Percentiles rank a stretch among this genome's conserved stretches.
Conservation (phyloP, 1,140 invertebrate genomes). For the Plectrocnemia conspersa region DNA sequence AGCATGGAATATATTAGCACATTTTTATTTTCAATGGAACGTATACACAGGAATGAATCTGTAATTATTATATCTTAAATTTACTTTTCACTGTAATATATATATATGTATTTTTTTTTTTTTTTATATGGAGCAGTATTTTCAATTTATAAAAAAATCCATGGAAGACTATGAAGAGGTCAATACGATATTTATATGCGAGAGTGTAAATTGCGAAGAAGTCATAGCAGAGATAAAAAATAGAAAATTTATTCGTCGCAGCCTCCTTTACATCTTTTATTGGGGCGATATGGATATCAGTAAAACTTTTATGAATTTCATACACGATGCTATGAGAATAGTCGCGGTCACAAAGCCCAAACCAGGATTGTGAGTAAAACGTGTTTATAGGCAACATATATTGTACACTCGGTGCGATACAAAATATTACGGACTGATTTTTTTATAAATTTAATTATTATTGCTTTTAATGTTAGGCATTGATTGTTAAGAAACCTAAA, state of each 20-base stretch:
- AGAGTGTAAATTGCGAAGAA: constrained; percentile 29
- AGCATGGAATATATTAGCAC: constrained; percentile 15
- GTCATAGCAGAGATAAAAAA: constrained; percentile 37
- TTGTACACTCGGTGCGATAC: background rate
- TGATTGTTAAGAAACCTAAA: no score
- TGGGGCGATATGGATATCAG: constrained; percentile 43
- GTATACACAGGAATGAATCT: constrained; percentile 1
- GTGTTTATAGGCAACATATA: background rate
- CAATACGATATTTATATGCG: constrained; percentile 32
- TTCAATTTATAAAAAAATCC: constrained; percentile 25
- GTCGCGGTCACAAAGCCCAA: constrained; percentile 55
- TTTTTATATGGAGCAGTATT: constrained; percentile 29
- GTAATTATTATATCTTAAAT: background rate
- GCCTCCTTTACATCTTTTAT: constrained; percentile 50
- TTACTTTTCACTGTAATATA: background rate
- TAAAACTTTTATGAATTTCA: constrained; percentile 39
- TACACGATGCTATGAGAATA: constrained; percentile 50
- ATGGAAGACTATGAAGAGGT: constrained; percentile 26
- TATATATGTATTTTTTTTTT: background rate
- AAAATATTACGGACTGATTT: background rate
- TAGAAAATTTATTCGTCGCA: constrained; percentile 48
- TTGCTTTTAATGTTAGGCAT: no score
- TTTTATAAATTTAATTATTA: background rate
- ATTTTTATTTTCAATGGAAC: constrained; percentile 11
- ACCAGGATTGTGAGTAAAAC: constrained; percentile 48